Evolutionary conservation across 2,888 invertebrate species (phyloP), one percentile per base, ranked within the genome.

Genomic region (Acanthosoma haemorrhoidale): DNA sequence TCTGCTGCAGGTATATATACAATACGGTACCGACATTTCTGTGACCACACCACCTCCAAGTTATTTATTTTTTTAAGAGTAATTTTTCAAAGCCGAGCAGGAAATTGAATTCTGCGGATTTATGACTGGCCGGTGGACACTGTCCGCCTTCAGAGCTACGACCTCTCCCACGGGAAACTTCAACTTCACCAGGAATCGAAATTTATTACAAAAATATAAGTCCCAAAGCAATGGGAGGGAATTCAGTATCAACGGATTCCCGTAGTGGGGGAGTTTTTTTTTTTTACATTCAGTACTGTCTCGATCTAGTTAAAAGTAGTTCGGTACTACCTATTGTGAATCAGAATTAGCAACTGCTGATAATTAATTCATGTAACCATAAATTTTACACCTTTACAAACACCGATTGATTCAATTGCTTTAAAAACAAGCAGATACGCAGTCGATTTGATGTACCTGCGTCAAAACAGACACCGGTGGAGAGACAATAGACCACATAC

Each of bases 21-120:
- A n/a, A n/a, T n/a, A n/a, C n/a, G n/a, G n/a, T n/a, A n/a, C n/a
- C n/a, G n/a, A 51, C 51, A 13, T 51, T 25, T 25, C 25, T 13
- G 4, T 25, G n/a, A 51, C 51, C 51, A 51, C 51, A 51, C 13
- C 51, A 25, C 6, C n/a, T 2, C 4, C 2, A 25, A n/a, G 51
- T 25, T 51, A 51, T 51, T 51, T 21, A 18, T 43, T 51, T 51
- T 43, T 51, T 51, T 21, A 43, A 51, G 51, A 25, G 51, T 51
- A 51, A 51, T 51, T 51, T 51, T 51, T 51, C 51, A 51, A 51
- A 51, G 25, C 51, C 29, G 25, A n/a, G 51, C 51, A 51, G 51
- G 51, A 51, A 51, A 51, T 51, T 51, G 51, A 51, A 51, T 51
- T 25, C 51, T 25, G 29, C 29, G n/a, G 51, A 51, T 51, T 51